phyloP scores from a whole-genome alignment of 1,140 invertebrate species.

The Brachionus calyciflorus region DNA sequence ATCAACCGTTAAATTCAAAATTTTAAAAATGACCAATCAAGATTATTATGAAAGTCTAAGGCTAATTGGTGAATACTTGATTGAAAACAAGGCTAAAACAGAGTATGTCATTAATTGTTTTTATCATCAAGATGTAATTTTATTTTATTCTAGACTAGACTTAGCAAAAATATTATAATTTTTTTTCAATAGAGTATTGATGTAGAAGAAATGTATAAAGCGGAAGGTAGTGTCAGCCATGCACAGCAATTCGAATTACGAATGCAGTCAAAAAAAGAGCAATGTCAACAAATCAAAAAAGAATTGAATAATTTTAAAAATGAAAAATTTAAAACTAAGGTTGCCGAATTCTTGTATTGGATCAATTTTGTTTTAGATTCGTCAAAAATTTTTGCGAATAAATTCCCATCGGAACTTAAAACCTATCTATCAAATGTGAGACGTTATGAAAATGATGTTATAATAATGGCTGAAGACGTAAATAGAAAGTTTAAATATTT shows the following conservation, averaged over 20 bases:
- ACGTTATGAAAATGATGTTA: conserved; percentile 46
- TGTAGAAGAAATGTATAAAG: conserved; percentile 44
- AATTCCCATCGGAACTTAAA: conserved; percentile 20
- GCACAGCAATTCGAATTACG: conserved; percentile 42
- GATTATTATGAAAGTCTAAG: conserved; percentile 41
- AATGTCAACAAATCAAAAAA: conserved; percentile 23
- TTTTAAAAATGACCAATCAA: conserved; percentile 7
- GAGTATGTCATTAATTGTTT: conserved; percentile 39
- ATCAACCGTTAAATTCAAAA: too few relatives aligned
- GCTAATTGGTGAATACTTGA: conserved; percentile 22
- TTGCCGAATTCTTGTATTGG: conserved; percentile 43
- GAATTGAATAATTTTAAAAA: conserved; percentile 44
- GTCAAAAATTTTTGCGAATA: not conserved
- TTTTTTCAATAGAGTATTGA: conserved; percentile 22
- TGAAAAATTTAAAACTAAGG: conserved; percentile 37
- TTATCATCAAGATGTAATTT: conserved; percentile 35
- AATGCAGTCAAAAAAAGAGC: conserved; percentile 42
- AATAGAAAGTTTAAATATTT: conserved; percentile 42
- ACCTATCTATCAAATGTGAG: conserved; percentile 37
- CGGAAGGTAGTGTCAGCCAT: conserved; percentile 14
- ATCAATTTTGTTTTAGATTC: conserved; percentile 36
- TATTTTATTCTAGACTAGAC: too few relatives aligned
- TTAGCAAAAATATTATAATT: too few relatives aligned
- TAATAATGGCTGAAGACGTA: conserved; percentile 35
- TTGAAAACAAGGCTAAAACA: conserved; percentile 24